Percentiles rank a stretch among this genome's conserved stretches.
These are phyloP conservation scores for Taenaris catops DNA, from an alignment of 2,888 invertebrate genomes.

Conservation along the genomic window DNA sequence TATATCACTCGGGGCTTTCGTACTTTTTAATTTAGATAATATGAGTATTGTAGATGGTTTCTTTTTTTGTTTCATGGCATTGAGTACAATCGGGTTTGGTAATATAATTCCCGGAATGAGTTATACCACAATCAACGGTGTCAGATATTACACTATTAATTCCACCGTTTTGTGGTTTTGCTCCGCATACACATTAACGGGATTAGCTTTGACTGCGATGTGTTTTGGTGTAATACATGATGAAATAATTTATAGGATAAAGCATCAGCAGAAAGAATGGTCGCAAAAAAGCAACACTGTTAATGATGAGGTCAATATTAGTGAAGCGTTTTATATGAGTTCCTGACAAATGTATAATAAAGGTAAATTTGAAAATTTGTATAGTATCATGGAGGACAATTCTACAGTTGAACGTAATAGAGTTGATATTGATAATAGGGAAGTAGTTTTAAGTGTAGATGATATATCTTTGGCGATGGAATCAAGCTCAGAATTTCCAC, in stretches of 20 bases:
- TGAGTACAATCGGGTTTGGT: constrained; percentile 95
- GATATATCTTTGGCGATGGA: constrained; percentile 62
- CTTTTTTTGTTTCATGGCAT: constrained; percentile 97
- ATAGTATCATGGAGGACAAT: constrained; percentile 77
- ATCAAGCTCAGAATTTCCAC: constrained; percentile 53
- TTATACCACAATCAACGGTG: constrained; percentile 71
- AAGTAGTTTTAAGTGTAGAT: constrained; percentile 71
- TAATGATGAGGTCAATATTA: constrained; percentile 82
- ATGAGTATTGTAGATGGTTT: constrained; percentile 94
- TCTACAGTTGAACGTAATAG: constrained; percentile 62
- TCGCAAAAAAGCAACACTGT: constrained; percentile 82
- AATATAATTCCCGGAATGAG: constrained; percentile 89
- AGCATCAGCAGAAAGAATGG: constrained; percentile 83
- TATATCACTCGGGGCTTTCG: constrained; percentile 92
- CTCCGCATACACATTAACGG: constrained; percentile 91
- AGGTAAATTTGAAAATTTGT: constrained; percentile 77
- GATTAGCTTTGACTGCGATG: constrained; percentile 93
- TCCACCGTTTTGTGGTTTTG: constrained; percentile 92
- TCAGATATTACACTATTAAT: constrained; percentile 78
- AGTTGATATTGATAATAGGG: constrained; percentile 71
- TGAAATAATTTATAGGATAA: constrained; percentile 91
- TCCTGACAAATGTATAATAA: constrained; percentile 87
- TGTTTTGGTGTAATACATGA: constrained; percentile 94
- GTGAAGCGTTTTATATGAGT: constrained; percentile 83
- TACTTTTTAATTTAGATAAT: constrained; percentile 93